Evolutionary conservation across 2,113 vertebrate species (phyloP).

Genomic region (Excalfactoria chinensis): DNA sequence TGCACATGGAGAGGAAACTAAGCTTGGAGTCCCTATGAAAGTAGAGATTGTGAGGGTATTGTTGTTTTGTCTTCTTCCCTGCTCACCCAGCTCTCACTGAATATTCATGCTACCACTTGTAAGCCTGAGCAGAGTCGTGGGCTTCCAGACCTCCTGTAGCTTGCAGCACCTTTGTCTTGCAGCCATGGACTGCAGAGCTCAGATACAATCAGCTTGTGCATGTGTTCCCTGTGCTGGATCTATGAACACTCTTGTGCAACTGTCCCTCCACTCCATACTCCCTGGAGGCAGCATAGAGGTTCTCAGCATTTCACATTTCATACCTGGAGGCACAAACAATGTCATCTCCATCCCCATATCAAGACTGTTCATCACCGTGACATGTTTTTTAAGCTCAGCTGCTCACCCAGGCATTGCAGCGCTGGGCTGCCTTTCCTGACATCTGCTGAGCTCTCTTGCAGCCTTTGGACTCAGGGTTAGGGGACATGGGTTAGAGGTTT

Average conservation of each 20-base stretch:
- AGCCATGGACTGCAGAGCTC: not conserved
- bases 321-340: not conserved
- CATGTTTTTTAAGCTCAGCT: not conserved
- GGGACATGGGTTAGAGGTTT: not conserved
- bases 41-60: not conserved
- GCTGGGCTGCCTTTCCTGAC: not conserved
- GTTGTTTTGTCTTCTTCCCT: not conserved
- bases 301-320: not conserved
- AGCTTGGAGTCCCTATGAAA: not conserved
- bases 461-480: not conserved
- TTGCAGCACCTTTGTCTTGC: not conserved
- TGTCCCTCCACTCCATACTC: not conserved
- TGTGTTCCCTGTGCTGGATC: fast-evolving
- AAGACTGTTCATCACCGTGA: not conserved
- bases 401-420: not conserved
- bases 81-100: not conserved
- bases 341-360: fast-evolving
- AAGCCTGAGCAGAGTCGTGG: fast-evolving
- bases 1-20: not conserved
- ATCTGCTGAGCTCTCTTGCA: fast-evolving
- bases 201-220: not conserved
- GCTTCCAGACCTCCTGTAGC: not conserved
- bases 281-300: not conserved
- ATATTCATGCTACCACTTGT: not conserved
- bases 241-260: not conserved